Evolutionary conservation across 2,113 vertebrate genomes (phyloP).

Genomic region (Ochotona curzoniae): DNA sequence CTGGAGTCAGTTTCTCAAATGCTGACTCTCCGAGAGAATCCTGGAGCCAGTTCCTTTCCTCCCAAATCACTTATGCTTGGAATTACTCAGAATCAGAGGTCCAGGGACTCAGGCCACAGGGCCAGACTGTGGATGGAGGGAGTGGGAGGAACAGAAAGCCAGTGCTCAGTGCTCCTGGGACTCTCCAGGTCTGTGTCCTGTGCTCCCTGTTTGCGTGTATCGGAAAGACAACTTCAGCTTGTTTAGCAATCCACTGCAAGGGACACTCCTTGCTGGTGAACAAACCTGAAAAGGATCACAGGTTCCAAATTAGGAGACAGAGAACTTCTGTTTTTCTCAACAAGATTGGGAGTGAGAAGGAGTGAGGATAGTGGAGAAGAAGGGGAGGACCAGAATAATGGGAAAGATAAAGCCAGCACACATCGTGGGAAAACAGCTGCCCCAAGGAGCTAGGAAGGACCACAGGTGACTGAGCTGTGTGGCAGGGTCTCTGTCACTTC

Average conservation of each 20-base stretch:
- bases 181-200: not conserved
- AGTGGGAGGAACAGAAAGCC: no score
- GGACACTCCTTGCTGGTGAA: not conserved
- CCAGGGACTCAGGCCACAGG: no score
- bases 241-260: not conserved
- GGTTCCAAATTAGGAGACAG: not conserved
- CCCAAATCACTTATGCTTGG: not conserved
- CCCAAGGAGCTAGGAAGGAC: not conserved
- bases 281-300: not conserved
- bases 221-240: not conserved
- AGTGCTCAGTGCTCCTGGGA: not conserved
- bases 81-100: no score
- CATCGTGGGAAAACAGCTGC: not conserved
- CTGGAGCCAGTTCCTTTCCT: constrained; percentile 26
- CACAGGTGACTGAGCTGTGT: not conserved
- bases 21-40: not conserved
- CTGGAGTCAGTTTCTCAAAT: no score
- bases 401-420: not conserved
- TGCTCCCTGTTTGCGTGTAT: not conserved
- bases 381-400: not conserved
- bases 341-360: not conserved
- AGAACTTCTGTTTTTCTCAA: not conserved
- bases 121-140: no score
- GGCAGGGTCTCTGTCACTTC: not conserved
- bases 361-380: not conserved